phyloP scores from a whole-genome alignment of 2,113 vertebrate species.

The Cathartes aura region DNA sequence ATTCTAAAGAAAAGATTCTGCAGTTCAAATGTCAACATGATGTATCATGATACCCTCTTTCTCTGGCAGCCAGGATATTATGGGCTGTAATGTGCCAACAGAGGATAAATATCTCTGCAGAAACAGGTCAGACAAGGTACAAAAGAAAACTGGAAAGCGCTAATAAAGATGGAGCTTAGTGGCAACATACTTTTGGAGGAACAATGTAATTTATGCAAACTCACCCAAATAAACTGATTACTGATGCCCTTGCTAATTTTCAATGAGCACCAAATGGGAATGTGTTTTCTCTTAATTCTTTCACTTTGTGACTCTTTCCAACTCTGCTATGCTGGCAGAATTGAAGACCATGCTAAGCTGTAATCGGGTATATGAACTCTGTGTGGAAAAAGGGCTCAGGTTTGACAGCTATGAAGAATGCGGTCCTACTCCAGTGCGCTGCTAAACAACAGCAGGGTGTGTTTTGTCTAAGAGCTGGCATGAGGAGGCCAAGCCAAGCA shows the following conservation, averaged over 20 bases:
- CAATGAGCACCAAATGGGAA: neutral
- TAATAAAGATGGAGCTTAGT: neutral
- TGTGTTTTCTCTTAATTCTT: neutral
- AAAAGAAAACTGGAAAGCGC: neutral
- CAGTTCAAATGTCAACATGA: constrained; percentile 11
- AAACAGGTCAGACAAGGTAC: neutral
- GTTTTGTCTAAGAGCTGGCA: neutral
- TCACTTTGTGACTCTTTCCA: neutral
- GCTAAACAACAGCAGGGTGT: neutral
- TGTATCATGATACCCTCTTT: neutral
- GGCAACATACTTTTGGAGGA: neutral
- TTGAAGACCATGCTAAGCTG: neutral
- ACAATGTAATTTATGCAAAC: neutral
- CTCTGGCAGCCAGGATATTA: neutral
- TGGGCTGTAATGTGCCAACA: neutral
- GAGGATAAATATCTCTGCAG: neutral
- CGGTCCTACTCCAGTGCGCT: fast-evolving
- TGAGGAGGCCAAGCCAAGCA: neutral
- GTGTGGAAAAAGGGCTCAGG: neutral
- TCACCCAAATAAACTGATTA: neutral
- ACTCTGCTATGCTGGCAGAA: neutral
- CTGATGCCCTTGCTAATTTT: neutral
- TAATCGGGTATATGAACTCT: neutral
- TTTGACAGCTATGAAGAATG: neutral
- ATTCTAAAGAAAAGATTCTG: neutral